Evolutionary conservation across 2,888 invertebrate species (phyloP).

Genomic region (Seira musarum): DNA sequence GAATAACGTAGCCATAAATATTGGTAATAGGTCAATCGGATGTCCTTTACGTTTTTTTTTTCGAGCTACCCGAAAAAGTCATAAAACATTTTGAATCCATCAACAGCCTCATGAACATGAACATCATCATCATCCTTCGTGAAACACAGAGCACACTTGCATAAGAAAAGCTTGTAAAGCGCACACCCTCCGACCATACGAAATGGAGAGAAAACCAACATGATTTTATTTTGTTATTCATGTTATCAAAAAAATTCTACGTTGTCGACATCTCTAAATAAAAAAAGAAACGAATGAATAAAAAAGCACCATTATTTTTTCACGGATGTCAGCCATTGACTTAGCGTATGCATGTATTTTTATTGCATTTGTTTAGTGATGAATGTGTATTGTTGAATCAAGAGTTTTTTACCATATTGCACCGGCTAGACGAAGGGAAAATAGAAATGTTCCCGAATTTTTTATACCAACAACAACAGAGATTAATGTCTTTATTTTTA

Average conservation of each 20-base stretch:
- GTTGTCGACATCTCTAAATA: slow-evolving; percentile 22
- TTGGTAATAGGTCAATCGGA: slow-evolving; percentile 70
- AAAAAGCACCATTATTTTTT: slow-evolving; percentile 57
- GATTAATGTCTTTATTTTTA: slow-evolving; percentile 56
- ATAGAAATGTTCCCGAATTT: slow-evolving; percentile 10
- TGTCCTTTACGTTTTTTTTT: slow-evolving; percentile 66
- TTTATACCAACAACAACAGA: slow-evolving; percentile 30
- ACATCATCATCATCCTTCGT: slow-evolving; percentile 33
- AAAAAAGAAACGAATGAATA: slow-evolving; percentile 43
- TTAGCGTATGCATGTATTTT: slow-evolving; percentile 45
- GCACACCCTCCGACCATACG: slow-evolving; percentile 24
- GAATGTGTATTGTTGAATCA: slow-evolving; percentile 8
- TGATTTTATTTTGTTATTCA: slow-evolving; percentile 48
- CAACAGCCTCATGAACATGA: slow-evolving; percentile 34
- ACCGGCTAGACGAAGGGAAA: neutral
- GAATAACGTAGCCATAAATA: slow-evolving; percentile 69
- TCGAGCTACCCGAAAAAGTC: slow-evolving; percentile 41
- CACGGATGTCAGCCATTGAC: slow-evolving; percentile 62
- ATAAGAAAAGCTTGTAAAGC: neutral
- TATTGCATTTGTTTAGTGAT: slow-evolving; percentile 41
- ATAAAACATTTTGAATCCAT: slow-evolving; percentile 55
- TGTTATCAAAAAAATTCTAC: slow-evolving; percentile 40
- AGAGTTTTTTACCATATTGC: slow-evolving; percentile 16
- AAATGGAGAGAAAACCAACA: slow-evolving; percentile 32
- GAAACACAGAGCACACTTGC: neutral